Percentiles rank a stretch among this genome's conserved stretches.
Conservation (phyloP, 2,888 invertebrate species). For the Trachelus tabidus region DNA sequence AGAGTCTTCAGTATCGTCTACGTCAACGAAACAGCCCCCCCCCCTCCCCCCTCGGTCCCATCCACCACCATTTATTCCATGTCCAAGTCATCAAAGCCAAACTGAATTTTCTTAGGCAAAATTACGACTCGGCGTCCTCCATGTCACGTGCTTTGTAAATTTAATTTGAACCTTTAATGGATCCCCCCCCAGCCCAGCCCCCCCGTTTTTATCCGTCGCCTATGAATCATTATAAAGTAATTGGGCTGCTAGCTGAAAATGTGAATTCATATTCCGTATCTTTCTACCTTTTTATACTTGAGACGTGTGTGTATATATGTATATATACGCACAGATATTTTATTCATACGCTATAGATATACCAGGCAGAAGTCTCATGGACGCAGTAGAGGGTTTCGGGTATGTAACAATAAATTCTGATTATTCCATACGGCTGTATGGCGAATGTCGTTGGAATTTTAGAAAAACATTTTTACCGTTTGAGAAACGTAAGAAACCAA, state of each 20-base stretch:
- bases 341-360: background rate
- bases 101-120: too few relatives aligned
- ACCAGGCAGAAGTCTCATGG: background rate
- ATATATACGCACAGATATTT: background rate
- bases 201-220: too few relatives aligned
- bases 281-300: background rate
- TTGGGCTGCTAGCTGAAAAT: background rate
- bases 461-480: background rate
- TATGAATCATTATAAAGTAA: background rate
- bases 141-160: too few relatives aligned
- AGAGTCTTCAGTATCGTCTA: background rate
- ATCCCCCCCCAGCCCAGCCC: too few relatives aligned
- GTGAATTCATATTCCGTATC: background rate
- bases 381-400: background rate
- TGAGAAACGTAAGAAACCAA: background rate
- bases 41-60: accelerated
- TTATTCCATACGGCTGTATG: background rate
- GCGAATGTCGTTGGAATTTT: background rate
- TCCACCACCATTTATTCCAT: too few relatives aligned
- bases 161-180: too few relatives aligned
- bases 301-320: background rate
- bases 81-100: too few relatives aligned
- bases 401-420: background rate
- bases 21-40: too few relatives aligned
- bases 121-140: too few relatives aligned